Conservation (phyloP, 2,113 vertebrate species). For the Heterochromis multidens region DNA sequence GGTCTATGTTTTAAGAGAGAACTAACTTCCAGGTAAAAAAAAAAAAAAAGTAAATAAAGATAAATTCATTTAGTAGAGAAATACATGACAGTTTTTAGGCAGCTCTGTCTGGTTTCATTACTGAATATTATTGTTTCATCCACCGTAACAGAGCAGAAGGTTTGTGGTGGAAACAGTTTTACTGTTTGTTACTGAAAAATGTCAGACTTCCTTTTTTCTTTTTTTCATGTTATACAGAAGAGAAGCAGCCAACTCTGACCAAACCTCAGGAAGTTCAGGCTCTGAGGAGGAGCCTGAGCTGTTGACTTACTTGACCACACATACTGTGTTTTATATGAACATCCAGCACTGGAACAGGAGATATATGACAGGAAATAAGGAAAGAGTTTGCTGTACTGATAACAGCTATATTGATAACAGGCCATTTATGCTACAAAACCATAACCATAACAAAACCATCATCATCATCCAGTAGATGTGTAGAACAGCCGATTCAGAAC, state of each 20-base stretch:
- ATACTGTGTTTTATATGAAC: not conserved
- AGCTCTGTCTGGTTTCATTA: not conserved
- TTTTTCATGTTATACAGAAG: accelerated
- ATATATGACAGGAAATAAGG: not conserved
- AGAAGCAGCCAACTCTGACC: not conserved
- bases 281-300: not conserved
- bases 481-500: not conserved
- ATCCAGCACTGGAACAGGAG: not conserved
- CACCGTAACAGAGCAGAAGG: not conserved
- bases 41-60: not conserved
- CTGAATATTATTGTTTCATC: not conserved
- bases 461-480: not conserved
- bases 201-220: not conserved
- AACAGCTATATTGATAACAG: no score
- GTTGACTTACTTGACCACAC: not conserved
- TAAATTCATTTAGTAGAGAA: not conserved
- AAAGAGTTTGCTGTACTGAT: not conserved
- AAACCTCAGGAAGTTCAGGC: not conserved
- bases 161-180: not conserved
- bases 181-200: not conserved
- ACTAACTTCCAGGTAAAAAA: not conserved
- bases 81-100: not conserved
- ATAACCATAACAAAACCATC: not conserved
- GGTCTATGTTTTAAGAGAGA: not conserved
- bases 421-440: not conserved